Conservation (phyloP, 92 coral and sea anemone species). For the Epizoanthus fatuus region DNA sequence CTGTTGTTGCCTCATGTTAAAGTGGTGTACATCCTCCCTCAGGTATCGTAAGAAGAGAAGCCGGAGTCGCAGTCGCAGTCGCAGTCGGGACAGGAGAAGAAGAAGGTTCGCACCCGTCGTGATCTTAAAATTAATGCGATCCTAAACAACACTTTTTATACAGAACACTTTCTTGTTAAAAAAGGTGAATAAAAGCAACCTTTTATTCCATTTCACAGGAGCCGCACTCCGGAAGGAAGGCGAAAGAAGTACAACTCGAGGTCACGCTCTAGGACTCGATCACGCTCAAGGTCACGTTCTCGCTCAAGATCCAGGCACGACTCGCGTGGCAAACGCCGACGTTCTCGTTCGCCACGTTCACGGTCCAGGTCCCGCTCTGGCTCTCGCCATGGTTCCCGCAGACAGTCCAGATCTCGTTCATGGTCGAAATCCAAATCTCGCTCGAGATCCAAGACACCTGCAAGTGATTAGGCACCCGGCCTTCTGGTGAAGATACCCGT, state of each 20-base stretch:
- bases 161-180: not conserved
- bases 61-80: constrained; percentile 87
- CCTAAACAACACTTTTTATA: not conserved
- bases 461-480: not conserved
- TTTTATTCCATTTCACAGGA: constrained; percentile 33
- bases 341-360: constrained; percentile 53
- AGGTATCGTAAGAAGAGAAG: constrained; percentile 79
- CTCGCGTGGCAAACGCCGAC: constrained; percentile 36
- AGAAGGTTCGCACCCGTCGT: not conserved
- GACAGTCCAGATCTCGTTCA: constrained; percentile 34
- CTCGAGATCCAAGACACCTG: constrained; percentile 59
- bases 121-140: not conserved
- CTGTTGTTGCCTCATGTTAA: not conserved
- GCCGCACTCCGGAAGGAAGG: constrained; percentile 83
- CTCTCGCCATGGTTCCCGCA: constrained; percentile 52
- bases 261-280: constrained; percentile 65
- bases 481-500: not conserved
- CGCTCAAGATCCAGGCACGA: constrained; percentile 15
- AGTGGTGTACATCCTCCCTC: not conserved
- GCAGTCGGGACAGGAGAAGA: constrained; percentile 61
- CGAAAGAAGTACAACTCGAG: constrained; percentile 44
- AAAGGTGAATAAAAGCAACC: not conserved
- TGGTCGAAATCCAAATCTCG: constrained; percentile 84
- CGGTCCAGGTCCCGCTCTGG: constrained; percentile 65
- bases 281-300: constrained; percentile 77